Evolutionary conservation across 2,888 invertebrate genomes (phyloP).

Genomic region (Eupithecia abbreviata): DNA sequence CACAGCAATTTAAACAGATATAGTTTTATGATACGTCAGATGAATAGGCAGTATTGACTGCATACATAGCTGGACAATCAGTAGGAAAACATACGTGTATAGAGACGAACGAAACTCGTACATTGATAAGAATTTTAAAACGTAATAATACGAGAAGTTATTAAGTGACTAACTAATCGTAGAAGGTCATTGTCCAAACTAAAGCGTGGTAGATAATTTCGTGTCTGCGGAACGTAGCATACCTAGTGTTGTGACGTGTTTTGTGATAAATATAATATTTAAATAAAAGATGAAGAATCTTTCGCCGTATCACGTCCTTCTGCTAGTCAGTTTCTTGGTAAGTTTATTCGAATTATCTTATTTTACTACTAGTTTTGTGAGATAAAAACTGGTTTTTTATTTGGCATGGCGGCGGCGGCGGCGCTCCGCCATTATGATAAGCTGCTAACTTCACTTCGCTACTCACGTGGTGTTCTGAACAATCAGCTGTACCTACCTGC

Average conservation of each 20-base stretch:
- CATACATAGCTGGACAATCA: slow-evolving; percentile 27
- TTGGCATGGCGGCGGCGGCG: background rate
- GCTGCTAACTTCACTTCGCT: slow-evolving; percentile 4
- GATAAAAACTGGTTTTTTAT: background rate
- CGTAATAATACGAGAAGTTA: background rate
- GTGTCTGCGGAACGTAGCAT: slow-evolving; percentile 5
- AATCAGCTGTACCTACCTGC: background rate
- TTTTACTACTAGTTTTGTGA: background rate
- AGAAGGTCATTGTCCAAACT: slow-evolving; percentile 3
- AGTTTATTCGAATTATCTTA: slow-evolving; percentile 33
- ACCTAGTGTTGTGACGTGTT: background rate
- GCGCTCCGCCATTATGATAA: background rate
- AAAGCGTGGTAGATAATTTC: background rate
- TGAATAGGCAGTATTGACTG: slow-evolving; percentile 34
- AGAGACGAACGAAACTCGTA: slow-evolving; percentile 30
- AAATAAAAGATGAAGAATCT: slow-evolving; percentile 42
- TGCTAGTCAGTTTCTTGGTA: slow-evolving; percentile 56
- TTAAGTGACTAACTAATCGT: background rate
- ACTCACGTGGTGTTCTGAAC: slow-evolving; percentile 9
- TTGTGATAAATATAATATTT: slow-evolving; percentile 4
- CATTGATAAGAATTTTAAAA: slow-evolving; percentile 30
- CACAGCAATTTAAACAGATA: slow-evolving; percentile 21
- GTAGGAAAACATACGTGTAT: slow-evolving; percentile 34
- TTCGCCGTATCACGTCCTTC: slow-evolving; percentile 47
- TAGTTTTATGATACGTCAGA: slow-evolving; percentile 23